Evolutionary conservation across 2,888 invertebrate species (phyloP).

Genomic region (Nemotelus pantherinus): DNA sequence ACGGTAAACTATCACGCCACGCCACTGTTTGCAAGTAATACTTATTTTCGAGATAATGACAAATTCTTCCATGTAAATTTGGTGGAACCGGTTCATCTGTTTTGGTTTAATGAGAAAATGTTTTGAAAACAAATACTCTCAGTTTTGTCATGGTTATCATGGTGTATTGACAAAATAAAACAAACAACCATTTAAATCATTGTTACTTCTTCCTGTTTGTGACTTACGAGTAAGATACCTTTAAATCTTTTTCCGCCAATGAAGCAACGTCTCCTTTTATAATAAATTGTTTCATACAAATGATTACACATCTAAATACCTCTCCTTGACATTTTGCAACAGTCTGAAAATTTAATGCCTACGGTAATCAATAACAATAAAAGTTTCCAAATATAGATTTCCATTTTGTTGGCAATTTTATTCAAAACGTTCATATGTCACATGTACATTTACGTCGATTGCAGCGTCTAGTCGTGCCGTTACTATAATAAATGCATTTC

Average conservation of each 20-base stretch:
- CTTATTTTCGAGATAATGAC: too few relatives aligned
- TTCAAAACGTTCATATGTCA: too few relatives aligned
- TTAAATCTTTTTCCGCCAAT: too few relatives aligned
- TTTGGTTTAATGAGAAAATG: too few relatives aligned
- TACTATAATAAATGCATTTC: background rate
- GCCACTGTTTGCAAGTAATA: too few relatives aligned
- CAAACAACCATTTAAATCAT: too few relatives aligned
- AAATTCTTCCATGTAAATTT: too few relatives aligned
- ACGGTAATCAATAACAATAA: slow-evolving; percentile 41
- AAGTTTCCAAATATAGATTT: slow-evolving; percentile 38
- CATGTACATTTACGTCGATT: background rate
- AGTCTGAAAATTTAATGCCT: slow-evolving; percentile 10
- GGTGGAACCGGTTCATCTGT: too few relatives aligned
- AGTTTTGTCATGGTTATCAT: too few relatives aligned
- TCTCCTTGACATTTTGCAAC: slow-evolving; percentile 33
- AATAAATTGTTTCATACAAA: background rate
- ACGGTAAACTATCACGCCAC: too few relatives aligned
- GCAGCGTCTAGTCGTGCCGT: background rate
- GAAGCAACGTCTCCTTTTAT: background rate
- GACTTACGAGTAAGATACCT: background rate
- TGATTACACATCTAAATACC: background rate
- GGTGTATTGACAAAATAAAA: too few relatives aligned
- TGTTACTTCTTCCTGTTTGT: background rate
- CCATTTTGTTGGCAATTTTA: slow-evolving; percentile 9
- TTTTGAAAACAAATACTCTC: too few relatives aligned